Percentiles rank a stretch among this genome's conserved stretches.
Evolutionary conservation across 1,140 invertebrate species (phyloP).

Genomic region (Ceratina japonica): DNA sequence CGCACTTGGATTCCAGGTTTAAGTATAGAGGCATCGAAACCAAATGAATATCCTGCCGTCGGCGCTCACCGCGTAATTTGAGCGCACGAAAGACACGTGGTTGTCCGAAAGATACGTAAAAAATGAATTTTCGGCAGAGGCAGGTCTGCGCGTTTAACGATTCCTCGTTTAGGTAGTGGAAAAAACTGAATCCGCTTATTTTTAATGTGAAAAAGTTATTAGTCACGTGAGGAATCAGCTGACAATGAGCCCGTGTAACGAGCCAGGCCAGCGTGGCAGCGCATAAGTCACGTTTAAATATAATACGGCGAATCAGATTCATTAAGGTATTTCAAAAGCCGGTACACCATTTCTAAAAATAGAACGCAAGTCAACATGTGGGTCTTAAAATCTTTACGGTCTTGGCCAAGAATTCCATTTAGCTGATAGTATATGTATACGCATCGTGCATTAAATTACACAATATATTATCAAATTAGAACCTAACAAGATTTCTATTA

Average conservation of each 20-base stretch:
- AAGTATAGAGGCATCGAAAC: constrained; percentile 38
- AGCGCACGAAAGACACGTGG: background rate
- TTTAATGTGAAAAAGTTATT: background rate
- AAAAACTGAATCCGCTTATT: too few relatives aligned
- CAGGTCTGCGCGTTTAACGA: too few relatives aligned
- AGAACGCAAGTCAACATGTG: background rate
- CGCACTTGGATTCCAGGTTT: constrained; percentile 26
- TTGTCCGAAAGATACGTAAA: constrained; percentile 7
- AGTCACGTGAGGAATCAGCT: constrained; percentile 2
- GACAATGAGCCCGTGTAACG: constrained; percentile 8
- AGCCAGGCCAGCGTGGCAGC: background rate
- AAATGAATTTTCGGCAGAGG: too few relatives aligned
- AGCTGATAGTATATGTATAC: background rate
- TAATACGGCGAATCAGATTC: constrained; percentile 29
- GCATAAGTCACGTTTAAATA: constrained; percentile 41
- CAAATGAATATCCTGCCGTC: constrained; percentile 31
- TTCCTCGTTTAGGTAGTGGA: too few relatives aligned
- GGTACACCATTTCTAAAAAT: constrained; percentile 16
- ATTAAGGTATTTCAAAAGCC: constrained; percentile 27
- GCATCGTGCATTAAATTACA: too few relatives aligned
- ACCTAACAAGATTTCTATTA: too few relatives aligned
- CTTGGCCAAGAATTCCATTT: background rate
- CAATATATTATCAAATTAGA: too few relatives aligned
- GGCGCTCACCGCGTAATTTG: constrained; percentile 17
- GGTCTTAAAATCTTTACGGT: background rate